Evolutionary conservation across 53 echinoderm and acorn worm species (phyloP).

Genomic region (Hippasteria phrygiana): DNA sequence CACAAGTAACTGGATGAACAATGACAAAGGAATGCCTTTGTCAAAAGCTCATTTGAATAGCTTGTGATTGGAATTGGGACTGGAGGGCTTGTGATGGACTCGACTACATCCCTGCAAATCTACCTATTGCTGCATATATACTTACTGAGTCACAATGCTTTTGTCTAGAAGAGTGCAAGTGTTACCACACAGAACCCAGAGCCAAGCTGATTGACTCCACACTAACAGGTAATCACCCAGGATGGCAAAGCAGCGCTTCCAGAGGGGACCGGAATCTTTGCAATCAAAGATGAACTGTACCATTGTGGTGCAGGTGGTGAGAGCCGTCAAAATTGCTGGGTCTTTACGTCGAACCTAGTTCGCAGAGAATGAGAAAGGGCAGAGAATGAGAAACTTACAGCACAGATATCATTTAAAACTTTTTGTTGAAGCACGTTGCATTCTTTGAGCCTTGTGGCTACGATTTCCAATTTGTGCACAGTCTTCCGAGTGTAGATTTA

Average conservation of each 20-base stretch:
- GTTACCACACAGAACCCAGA: conserved; percentile 90
- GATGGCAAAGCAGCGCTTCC: neutral
- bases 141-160: conserved; percentile 75
- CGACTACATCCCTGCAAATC: no score
- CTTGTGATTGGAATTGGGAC: no score
- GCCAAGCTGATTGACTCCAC: conserved; percentile 78
- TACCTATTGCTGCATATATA: neutral
- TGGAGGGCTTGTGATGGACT: no score
- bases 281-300: neutral
- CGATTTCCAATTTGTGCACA: no score
- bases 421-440: no score
- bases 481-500: no score
- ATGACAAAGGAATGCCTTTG: no score
- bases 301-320: conserved; percentile 69
- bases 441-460: no score
- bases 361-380: neutral
- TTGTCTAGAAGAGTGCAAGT: conserved; percentile 80
- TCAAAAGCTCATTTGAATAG: no score
- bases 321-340: conserved; percentile 81
- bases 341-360: conserved; percentile 70
- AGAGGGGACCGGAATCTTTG: neutral
- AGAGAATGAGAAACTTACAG: no score
- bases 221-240: conserved; percentile 66
- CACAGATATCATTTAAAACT: no score
- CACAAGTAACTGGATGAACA: no score